phyloP scores from a whole-genome alignment of 2,113 vertebrate species.

The Gymnobelideus leadbeateri region DNA sequence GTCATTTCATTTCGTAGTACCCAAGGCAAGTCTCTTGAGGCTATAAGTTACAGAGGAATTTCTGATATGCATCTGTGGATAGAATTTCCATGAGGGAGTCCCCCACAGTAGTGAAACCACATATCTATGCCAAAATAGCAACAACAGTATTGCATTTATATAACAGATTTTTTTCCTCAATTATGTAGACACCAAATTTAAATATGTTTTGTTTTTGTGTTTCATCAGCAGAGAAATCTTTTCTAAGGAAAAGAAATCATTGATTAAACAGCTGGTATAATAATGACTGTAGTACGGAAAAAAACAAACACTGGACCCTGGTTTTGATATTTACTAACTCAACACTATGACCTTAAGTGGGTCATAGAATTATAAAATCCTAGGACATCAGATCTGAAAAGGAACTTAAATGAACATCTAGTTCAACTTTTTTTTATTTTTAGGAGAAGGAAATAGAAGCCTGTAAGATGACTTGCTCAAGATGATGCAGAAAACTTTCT shows the following conservation, averaged over 20 bases:
- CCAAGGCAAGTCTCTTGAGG: not conserved
- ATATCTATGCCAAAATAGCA: not conserved
- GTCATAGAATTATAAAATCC: not conserved
- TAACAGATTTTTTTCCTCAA: no score
- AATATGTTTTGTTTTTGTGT: constrained; percentile 52
- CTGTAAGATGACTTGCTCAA: not conserved
- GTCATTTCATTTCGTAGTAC: not conserved
- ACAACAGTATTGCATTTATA: constrained; percentile 34
- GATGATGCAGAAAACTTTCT: not conserved
- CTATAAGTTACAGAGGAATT: not conserved
- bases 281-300: not conserved
- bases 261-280: not conserved
- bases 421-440: not conserved
- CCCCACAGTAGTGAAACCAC: not conserved
- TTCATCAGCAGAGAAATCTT: constrained; percentile 55
- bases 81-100: not conserved
- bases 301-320: not conserved
- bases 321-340: not conserved
- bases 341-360: not conserved
- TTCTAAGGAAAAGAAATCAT: constrained; percentile 40
- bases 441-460: not conserved
- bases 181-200: constrained; percentile 32
- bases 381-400: not conserved
- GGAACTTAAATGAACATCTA: not conserved
- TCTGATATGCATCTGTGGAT: not conserved